These are phyloP conservation scores for Oscheius sp. DNA, from an alignment of 2,888 invertebrate species.

Conservation along the genomic window DNA sequence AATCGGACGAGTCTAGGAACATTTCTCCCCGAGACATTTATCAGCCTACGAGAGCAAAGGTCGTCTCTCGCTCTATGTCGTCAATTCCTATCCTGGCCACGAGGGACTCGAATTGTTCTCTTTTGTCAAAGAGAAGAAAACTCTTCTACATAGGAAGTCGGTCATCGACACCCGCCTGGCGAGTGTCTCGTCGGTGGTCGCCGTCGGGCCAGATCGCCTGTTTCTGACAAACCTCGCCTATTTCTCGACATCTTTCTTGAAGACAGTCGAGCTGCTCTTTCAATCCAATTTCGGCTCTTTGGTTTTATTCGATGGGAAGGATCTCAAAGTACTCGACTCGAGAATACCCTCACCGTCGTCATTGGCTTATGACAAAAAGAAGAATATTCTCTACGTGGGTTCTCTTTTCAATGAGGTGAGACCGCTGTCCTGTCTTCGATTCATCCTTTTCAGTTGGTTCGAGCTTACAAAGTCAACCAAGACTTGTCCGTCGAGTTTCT, in stretches of 20 bases:
- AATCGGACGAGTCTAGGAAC: conserved; percentile 31
- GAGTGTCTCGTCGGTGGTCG: conserved; percentile 63
- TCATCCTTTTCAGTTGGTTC: conserved; percentile 48
- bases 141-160: conserved; percentile 57
- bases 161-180: conserved; percentile 48
- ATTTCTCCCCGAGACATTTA: conserved; percentile 60
- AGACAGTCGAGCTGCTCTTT: conserved; percentile 51
- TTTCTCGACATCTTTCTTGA: conserved; percentile 47
- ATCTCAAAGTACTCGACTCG: conserved; percentile 33
- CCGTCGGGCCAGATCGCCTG: conserved; percentile 66
- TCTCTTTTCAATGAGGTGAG: conserved; percentile 60
- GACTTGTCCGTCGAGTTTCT: conserved; percentile 53
- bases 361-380: conserved; percentile 57
- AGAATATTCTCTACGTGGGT: conserved; percentile 59
- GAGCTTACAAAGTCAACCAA: conserved; percentile 56
- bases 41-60: conserved; percentile 53
- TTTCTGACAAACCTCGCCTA: conserved; percentile 63
- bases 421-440: not conserved
- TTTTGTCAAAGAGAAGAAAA: conserved; percentile 48
- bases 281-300: conserved; percentile 56
- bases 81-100: conserved; percentile 46
- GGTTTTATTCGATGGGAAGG: conserved; percentile 66
- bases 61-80: conserved; percentile 60
- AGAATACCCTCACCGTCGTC: conserved; percentile 59
- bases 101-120: conserved; percentile 58